Percentiles rank a stretch among this genome's conserved stretches.
These are phyloP conservation scores for Drosophila parthenogenetica DNA, from an alignment of 2,888 invertebrate species.

Conservation along the genomic window DNA sequence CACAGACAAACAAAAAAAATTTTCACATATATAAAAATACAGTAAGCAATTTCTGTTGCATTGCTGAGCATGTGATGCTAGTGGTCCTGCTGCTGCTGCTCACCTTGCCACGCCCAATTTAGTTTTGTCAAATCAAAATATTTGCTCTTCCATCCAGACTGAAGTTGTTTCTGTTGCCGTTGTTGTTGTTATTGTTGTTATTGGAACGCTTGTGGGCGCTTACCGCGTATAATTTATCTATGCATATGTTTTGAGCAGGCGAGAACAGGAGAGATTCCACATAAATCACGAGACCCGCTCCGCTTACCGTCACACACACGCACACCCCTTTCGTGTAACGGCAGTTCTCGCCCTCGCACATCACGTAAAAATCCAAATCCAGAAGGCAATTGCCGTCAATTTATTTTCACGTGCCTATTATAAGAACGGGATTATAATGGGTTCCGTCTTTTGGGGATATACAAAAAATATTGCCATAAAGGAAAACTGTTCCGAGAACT, in stretches of 20 bases:
- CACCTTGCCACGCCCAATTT: constrained; percentile 74
- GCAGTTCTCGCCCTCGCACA: constrained; percentile 47
- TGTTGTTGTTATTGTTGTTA: constrained; percentile 44
- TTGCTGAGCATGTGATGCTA: constrained; percentile 37
- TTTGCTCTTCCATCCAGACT: constrained; percentile 20
- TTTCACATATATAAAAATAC: constrained; percentile 18
- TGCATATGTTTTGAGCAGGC: constrained; percentile 76
- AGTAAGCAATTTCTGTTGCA: constrained; percentile 37
- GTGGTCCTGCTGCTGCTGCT: constrained; percentile 42
- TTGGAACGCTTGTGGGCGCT: constrained; percentile 68
- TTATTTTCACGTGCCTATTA: constrained; percentile 65
- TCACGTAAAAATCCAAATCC: constrained; percentile 53
- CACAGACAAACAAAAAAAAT: no score
- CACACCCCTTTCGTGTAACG: constrained; percentile 73
- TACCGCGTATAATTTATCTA: constrained; percentile 79
- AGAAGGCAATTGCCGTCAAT: constrained; percentile 62
- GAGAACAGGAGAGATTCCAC: constrained; percentile 45
- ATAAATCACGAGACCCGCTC: constrained; percentile 54
- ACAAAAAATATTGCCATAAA: constrained; percentile 2
- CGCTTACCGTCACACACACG: constrained; percentile 30
- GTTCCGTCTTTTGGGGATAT: constrained; percentile 18
- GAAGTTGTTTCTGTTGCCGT: constrained; percentile 31
- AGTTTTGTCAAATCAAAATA: constrained; percentile 78
- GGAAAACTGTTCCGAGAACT: constrained; percentile 13
- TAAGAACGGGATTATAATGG: constrained; percentile 44